Evolutionary conservation across 2,797 vertebrate genomes (phyloP).

Genomic region (Neosalanx taihuensis): DNA sequence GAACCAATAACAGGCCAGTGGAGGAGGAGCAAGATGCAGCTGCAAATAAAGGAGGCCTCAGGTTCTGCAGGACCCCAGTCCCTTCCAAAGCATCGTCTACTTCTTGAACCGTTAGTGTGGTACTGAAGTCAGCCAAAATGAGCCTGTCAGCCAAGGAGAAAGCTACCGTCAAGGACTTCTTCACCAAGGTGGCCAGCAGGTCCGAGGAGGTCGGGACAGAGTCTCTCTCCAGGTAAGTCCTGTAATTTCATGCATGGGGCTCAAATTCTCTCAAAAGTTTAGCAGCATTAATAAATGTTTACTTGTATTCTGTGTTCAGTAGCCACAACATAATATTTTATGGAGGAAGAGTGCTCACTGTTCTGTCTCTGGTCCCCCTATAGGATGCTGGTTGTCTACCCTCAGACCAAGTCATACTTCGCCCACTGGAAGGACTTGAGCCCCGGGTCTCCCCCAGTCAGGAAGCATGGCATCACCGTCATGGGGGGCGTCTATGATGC

Average conservation of each 20-base stretch:
- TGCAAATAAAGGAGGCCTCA: not conserved
- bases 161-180: slow-evolving; percentile 39
- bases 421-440: slow-evolving; percentile 62
- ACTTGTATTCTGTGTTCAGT: not conserved
- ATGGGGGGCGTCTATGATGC: slow-evolving; percentile 49
- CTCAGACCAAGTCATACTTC: slow-evolving; percentile 69
- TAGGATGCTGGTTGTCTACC: slow-evolving; percentile 64
- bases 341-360: not conserved
- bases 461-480: slow-evolving; percentile 60
- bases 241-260: not conserved
- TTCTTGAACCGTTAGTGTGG: not conserved
- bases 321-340: not conserved
- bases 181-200: slow-evolving; percentile 34
- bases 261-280: not conserved
- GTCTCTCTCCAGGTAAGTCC: slow-evolving; percentile 59
- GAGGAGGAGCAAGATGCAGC: not conserved
- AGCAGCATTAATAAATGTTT: too few species aligned
- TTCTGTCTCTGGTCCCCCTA: not conserved
- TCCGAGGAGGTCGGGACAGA: slow-evolving; percentile 37
- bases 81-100: not conserved
- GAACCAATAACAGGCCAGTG: not conserved
- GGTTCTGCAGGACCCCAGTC: not conserved
- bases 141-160: slow-evolving; percentile 65
- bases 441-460: slow-evolving; percentile 54
- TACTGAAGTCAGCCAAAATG: slow-evolving; percentile 22